Percentiles rank a stretch among this genome's conserved stretches.
Conservation (phyloP, 1,140 invertebrate genomes). For the Macrotrachela quadricornifera region DNA sequence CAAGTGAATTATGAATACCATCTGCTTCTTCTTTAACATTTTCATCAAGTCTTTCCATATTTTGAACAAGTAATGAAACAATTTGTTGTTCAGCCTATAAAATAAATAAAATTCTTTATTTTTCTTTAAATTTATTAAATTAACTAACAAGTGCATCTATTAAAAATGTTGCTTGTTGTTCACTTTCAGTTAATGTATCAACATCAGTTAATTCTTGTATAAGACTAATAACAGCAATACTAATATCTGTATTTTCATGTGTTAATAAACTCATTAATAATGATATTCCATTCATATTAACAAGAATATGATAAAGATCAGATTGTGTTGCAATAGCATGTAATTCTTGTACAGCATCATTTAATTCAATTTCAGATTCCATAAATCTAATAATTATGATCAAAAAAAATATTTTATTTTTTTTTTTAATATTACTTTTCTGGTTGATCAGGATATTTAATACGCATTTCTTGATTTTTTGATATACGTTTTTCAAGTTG, state of each 20-base stretch:
- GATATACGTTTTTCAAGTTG: slow-evolving; percentile 74
- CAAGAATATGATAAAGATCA: slow-evolving; percentile 71
- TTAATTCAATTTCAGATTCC: slow-evolving; percentile 89
- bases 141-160: slow-evolving; percentile 20
- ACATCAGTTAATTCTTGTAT: slow-evolving; percentile 79
- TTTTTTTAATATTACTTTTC: slow-evolving; percentile 45
- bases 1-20: slow-evolving; percentile 80
- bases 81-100: slow-evolving; percentile 55
- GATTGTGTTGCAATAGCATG: slow-evolving; percentile 81
- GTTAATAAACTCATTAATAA: slow-evolving; percentile 71
- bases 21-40: slow-evolving; percentile 75
- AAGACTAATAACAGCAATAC: slow-evolving; percentile 33
- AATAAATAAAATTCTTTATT: slow-evolving; percentile 19
- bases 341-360: slow-evolving; percentile 69
- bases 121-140: slow-evolving; percentile 32
- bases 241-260: slow-evolving; percentile 69
- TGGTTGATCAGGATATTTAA: slow-evolving; percentile 88
- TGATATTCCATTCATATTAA: slow-evolving; percentile 65
- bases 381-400: slow-evolving; percentile 52
- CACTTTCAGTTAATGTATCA: slow-evolving; percentile 66
- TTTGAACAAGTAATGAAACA: slow-evolving; percentile 69
- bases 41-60: slow-evolving; percentile 78
- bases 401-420: not conserved
- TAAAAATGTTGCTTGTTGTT: slow-evolving; percentile 21
- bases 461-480: slow-evolving; percentile 89